Percentiles rank a stretch among this genome's conserved stretches.
Evolutionary conservation across 2,888 invertebrate genomes (phyloP).

Genomic region (Dryocosmus kuriphilus): DNA sequence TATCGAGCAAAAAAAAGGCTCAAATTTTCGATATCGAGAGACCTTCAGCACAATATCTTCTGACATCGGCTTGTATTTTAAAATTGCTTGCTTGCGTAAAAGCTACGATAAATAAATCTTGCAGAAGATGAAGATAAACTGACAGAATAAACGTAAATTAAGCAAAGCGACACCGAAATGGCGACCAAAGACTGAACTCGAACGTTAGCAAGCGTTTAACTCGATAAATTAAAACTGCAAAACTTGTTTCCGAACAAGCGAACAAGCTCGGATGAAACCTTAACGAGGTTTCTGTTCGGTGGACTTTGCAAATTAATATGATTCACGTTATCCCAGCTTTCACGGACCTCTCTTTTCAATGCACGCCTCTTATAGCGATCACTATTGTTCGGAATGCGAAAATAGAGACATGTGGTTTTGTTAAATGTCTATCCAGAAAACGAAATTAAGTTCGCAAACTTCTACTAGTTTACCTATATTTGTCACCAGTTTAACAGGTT

Average conservation of each 20-base stretch:
- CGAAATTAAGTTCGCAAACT: conserved; percentile 24
- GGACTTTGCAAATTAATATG: conserved; percentile 59
- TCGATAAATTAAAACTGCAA: conserved; percentile 41
- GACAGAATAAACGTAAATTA: conserved; percentile 19
- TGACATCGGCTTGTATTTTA: too few species aligned
- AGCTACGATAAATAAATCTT: conserved; percentile 2
- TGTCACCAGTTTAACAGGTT: conserved; percentile 17
- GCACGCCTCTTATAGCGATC: conserved; percentile 15
- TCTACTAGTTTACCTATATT: conserved; percentile 13
- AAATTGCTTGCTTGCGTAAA: too few species aligned
- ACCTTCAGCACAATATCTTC: too few species aligned
- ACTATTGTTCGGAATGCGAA: conserved; percentile 34
- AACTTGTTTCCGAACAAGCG: conserved; percentile 39
- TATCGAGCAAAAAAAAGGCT: too few species aligned
- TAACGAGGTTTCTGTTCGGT: conserved; percentile 43
- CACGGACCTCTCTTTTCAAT: conserved; percentile 14
- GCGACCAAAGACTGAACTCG: conserved; percentile 12
- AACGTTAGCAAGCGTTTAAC: conserved; percentile 21
- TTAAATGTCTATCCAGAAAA: conserved; percentile 35
- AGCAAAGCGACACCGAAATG: conserved; percentile 12
- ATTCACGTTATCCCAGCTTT: conserved; percentile 41
- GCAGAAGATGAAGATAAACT: not conserved
- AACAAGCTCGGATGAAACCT: conserved; percentile 42
- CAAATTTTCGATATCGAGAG: too few species aligned
- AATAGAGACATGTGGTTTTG: conserved; percentile 32